Evolutionary conservation across 2,888 invertebrate species (phyloP).

Genomic region (Tetragnatha montana): DNA sequence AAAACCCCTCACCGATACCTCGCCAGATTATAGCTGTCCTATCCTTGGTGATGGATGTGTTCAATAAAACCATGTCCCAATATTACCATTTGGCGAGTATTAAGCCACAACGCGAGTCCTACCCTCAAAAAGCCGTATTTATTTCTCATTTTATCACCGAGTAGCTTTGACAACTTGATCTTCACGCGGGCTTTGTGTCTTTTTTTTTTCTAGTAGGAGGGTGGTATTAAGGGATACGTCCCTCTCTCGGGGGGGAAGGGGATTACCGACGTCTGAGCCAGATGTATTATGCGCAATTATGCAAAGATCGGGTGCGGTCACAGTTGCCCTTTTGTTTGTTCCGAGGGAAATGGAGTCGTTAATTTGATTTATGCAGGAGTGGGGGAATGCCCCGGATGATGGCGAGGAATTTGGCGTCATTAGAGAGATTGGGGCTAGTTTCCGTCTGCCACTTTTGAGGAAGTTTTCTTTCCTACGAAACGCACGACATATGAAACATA

Average conservation of each 20-base stretch:
- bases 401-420: background rate
- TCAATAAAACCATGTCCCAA: constrained; percentile 55
- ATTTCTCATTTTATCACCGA: constrained; percentile 38
- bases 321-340: constrained; percentile 28
- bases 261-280: constrained; percentile 39
- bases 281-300: constrained; percentile 58
- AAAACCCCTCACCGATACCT: background rate
- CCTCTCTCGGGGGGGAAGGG: constrained; percentile 7
- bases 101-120: background rate
- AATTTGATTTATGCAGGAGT: constrained; percentile 21
- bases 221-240: background rate
- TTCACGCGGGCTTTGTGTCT: constrained; percentile 14
- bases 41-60: constrained; percentile 41
- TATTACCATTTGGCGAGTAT: constrained; percentile 34
- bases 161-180: constrained; percentile 58
- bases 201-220: background rate
- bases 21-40: constrained; percentile 39
- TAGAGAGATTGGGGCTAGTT: background rate
- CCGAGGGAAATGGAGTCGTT: constrained; percentile 11
- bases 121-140: constrained; percentile 20
- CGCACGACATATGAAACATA: too few relatives aligned
- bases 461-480: too few relatives aligned
- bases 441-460: background rate
- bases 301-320: constrained; percentile 52
- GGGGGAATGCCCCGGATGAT: constrained; percentile 20